Evolutionary conservation across 2,888 invertebrate species (phyloP), one percentile per base, ranked within the genome.

Genomic region (Cheilosia grossa): DNA sequence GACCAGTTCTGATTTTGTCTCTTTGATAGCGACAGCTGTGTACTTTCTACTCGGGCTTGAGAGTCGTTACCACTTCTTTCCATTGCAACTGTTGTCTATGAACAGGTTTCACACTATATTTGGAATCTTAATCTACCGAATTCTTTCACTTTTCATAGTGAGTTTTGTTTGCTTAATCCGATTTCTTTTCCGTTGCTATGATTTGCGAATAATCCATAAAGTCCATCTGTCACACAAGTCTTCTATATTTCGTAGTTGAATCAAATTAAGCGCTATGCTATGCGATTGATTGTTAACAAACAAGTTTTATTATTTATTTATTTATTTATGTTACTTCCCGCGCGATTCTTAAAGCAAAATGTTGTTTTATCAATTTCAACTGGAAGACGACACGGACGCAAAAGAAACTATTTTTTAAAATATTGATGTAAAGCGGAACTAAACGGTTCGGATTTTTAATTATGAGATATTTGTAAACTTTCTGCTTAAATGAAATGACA

Each of bases 1-100:
- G 95, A 94, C 96, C 96, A 97, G 73, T 91, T 87, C 15, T 51
- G 49, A 47, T 21, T 47, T 24, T 19, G 7, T 15, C n/a, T 53
- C 40, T 59, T 42, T 4, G 30, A 30, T 4, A 53, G 27, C 19
- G 30, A 42, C 17, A 27, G 24, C 13, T 51, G 51, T 19, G 13
- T 49, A 7, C 24, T 19, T 21, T 19, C 40, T 24, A 40, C 37
- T 27, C 21, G 7, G 21, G 30, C 37, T 17, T 27, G n/a, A n/a
- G 24, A 15, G 47, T 53, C 47, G 2, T 15, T 49, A 10, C 27
- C 40, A 33, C 54, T 15, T 17, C n/a, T 51, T 66, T 74, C 74
- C 74, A 74, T 74, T 66, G 37, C 73, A 24, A 33, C 21, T 63
- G 4, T 17, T 59, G 19, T 33, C 19, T 42, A 37, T 47, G 6